Conservation (phyloP, 2,888 invertebrate species). For the Labia minor region DNA sequence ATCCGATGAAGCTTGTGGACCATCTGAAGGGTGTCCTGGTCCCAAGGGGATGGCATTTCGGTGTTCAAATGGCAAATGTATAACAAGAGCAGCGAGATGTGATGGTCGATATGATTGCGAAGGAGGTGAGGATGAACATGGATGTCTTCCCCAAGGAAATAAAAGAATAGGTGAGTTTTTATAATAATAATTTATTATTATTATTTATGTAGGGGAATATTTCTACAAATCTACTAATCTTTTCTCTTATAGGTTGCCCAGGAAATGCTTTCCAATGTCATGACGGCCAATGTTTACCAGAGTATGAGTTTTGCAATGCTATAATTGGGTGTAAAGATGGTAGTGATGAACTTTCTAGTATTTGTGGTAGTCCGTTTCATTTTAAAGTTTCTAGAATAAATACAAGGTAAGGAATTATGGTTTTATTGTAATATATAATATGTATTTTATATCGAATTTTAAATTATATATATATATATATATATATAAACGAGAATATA, state of each 20-base stretch:
- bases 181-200: too few species aligned
- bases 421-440: too few species aligned
- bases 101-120: constrained; percentile 53
- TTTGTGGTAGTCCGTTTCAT: not conserved
- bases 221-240: too few species aligned
- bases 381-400: not conserved
- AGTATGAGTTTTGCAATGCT: constrained; percentile 86
- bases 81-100: constrained; percentile 68
- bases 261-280: constrained; percentile 72
- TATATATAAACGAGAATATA: not conserved
- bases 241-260: constrained; percentile 63
- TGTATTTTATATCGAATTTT: too few species aligned
- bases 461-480: too few species aligned
- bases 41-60: constrained; percentile 35
- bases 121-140: constrained; percentile 34
- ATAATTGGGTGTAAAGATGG: constrained; percentile 76
- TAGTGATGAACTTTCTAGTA: constrained; percentile 61
- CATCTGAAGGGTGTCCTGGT: constrained; percentile 41
- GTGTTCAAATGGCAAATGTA: constrained; percentile 46
- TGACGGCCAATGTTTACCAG: constrained; percentile 78
- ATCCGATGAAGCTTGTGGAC: constrained; percentile 71
- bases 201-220: too few species aligned
- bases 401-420: not conserved
- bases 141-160: constrained; percentile 26
- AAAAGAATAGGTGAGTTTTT: not conserved